These are phyloP conservation scores for Apodemia zela DNA, from an alignment of 2,888 invertebrate species.

Conservation along the genomic window DNA sequence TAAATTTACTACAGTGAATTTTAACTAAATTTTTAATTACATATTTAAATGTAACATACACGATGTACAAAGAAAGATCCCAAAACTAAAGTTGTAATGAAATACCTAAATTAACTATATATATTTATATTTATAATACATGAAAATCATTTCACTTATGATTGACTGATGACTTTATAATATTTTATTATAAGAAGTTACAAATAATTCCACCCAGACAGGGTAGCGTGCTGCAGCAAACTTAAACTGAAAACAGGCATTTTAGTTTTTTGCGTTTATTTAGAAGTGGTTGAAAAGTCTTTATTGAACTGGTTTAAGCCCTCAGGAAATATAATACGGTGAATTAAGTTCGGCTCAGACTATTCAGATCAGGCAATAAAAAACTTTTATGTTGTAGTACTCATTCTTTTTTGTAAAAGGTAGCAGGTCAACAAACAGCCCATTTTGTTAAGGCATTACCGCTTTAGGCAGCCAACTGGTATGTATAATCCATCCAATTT, in stretches of 20 bases:
- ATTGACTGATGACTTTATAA: too few species aligned
- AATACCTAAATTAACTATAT: too few species aligned
- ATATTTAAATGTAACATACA: too few species aligned
- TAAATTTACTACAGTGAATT: too few species aligned
- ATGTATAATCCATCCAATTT: conserved; percentile 4
- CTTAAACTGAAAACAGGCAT: conserved; percentile 34
- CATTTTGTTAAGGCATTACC: conserved; percentile 7
- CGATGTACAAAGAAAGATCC: too few species aligned
- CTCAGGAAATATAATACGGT: conserved; percentile 54
- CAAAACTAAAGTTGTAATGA: too few species aligned
- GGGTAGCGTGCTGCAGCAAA: conserved; percentile 29
- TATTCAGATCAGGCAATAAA: conserved; percentile 38
- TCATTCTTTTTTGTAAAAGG: conserved; percentile 38
- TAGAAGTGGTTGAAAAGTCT: conserved; percentile 65
- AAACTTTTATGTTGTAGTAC: conserved; percentile 41
- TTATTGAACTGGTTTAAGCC: conserved; percentile 63
- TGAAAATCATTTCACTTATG: too few species aligned
- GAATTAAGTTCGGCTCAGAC: conserved; percentile 49
- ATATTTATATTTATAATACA: too few species aligned
- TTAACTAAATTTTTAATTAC: too few species aligned
- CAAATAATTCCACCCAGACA: background rate
- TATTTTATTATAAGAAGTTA: too few species aligned
- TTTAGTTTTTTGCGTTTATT: conserved; percentile 41
- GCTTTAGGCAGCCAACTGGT: background rate
- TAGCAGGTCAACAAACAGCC: conserved; percentile 26